Evolutionary conservation across 2,797 vertebrate genomes (phyloP), one percentile per base, ranked within the genome.

Genomic region (Odontamblyopus rebecca): DNA sequence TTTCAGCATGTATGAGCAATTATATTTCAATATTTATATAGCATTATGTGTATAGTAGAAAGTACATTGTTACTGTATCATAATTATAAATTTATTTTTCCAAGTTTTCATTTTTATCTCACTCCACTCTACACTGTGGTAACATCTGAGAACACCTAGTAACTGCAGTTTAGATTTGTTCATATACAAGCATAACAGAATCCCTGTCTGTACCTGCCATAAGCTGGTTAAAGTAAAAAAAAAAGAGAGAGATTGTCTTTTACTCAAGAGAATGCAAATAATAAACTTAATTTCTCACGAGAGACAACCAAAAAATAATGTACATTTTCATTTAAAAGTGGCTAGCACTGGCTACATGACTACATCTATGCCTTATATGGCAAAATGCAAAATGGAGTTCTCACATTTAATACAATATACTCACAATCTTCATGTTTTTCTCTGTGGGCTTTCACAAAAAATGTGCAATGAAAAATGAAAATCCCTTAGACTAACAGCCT

Each of bases 241-340:
- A 32, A 44, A 77, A 78, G 66, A 35, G 27, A 71, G 61, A 87
- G 79, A 89, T 84, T 88, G 81, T 87, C 84, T 82, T 30, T 35
- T 57, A 77, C 63, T 67, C 70, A 51, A 38, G 53, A 66, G 65
- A 75, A 61, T 7, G 61, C 69, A 27, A 67, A 63, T 44, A 23
- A 48, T 51, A 61, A 41, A 63, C 26, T 27, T n/a, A 62, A 30
- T 38, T 73, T 65, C 62, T 79, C 41, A 73, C 56, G 77, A 74
- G 59, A 76, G 61, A 84, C 67, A 71, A 66, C 76, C 80, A 23
- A 69, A 50, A 79, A 72, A 60, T 6, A 66, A 44, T 82, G 82
- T 82, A 87, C 89, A 89, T 91, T 87, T 77, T 81, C 80, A 79
- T 56, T 80, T 23, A 81, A 76, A 72, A 67, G 54, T 5, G 44